Conservation (phyloP, 2,888 invertebrate species). For the Dastarcus helophoroides region DNA sequence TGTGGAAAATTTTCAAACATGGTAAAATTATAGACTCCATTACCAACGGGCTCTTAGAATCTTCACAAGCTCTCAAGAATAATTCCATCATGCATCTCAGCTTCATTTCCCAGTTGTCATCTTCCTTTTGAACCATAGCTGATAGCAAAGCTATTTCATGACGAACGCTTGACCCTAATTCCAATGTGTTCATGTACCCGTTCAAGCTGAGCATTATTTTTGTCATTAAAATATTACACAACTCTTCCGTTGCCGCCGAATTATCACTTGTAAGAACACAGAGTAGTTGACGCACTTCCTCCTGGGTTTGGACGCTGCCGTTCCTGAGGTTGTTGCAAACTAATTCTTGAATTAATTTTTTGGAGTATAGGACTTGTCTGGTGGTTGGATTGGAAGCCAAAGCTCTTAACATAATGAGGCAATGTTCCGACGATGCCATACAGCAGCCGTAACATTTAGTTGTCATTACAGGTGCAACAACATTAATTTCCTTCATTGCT, state of each 20-base stretch:
- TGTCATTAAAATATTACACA: constrained; percentile 71
- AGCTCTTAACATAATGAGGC: constrained; percentile 80
- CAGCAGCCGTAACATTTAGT: constrained; percentile 81
- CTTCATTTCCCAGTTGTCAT: constrained; percentile 91
- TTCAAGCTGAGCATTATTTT: constrained; percentile 68
- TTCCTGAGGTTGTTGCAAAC: constrained; percentile 83
- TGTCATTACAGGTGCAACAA: constrained; percentile 26
- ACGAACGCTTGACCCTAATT: constrained; percentile 64
- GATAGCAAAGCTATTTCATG: constrained; percentile 84
- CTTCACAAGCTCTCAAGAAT: constrained; percentile 67
- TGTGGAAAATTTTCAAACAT: constrained; percentile 82
- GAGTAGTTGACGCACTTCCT: constrained; percentile 78
- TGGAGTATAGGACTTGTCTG: constrained; percentile 63
- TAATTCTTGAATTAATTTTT: constrained; percentile 80
- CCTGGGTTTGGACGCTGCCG: constrained; percentile 69
- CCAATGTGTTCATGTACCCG: constrained; percentile 63
- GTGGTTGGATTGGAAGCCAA: constrained; percentile 71
- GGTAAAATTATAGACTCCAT: constrained; percentile 87
- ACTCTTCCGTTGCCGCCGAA: constrained; percentile 65
- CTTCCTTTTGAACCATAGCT: constrained; percentile 81
- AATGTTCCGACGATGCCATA: constrained; percentile 85
- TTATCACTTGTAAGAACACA: constrained; percentile 86
- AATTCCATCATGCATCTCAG: constrained; percentile 78
- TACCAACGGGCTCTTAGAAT: constrained; percentile 73
- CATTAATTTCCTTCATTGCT: constrained; percentile 5